These are phyloP conservation scores for Monoplex corrugatus DNA, from an alignment of 2,888 invertebrate species.

Conservation along the genomic window DNA sequence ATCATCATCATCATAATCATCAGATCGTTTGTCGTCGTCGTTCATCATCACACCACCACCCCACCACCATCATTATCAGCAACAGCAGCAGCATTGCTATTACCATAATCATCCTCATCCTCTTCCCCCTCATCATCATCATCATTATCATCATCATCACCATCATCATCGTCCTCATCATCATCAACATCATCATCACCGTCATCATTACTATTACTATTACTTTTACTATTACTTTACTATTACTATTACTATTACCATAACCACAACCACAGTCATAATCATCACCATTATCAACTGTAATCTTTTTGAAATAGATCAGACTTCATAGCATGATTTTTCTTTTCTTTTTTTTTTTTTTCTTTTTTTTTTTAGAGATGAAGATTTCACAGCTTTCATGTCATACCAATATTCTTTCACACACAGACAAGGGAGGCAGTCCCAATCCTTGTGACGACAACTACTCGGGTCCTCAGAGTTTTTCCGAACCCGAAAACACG, in stretches of 20 bases:
- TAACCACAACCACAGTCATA: too few species aligned
- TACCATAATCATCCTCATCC: background rate
- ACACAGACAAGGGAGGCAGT: constrained; percentile 87
- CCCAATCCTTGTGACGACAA: constrained; percentile 91
- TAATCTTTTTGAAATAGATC: too few species aligned
- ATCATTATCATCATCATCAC: background rate
- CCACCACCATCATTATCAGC: too few species aligned
- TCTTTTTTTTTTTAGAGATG: too few species aligned
- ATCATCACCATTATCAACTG: background rate
- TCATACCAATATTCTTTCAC: too few species aligned
- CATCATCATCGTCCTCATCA: background rate
- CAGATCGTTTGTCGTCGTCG: background rate
- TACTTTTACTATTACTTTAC: background rate
- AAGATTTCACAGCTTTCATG: too few species aligned
- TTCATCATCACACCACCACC: too few species aligned
- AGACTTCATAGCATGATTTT: too few species aligned
- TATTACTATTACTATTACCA: background rate
- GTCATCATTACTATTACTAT: background rate
- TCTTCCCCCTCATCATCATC: background rate
- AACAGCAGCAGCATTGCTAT: too few species aligned
- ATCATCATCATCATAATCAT: background rate
- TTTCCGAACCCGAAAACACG: constrained; percentile 92
- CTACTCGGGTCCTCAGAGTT: constrained; percentile 88
- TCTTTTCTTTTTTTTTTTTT: too few species aligned
- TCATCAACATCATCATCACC: constrained; percentile 20